Evolutionary conservation across 1,140 invertebrate species (phyloP), one percentile per base, ranked within the genome.

Genomic region (Augochlora pura): DNA sequence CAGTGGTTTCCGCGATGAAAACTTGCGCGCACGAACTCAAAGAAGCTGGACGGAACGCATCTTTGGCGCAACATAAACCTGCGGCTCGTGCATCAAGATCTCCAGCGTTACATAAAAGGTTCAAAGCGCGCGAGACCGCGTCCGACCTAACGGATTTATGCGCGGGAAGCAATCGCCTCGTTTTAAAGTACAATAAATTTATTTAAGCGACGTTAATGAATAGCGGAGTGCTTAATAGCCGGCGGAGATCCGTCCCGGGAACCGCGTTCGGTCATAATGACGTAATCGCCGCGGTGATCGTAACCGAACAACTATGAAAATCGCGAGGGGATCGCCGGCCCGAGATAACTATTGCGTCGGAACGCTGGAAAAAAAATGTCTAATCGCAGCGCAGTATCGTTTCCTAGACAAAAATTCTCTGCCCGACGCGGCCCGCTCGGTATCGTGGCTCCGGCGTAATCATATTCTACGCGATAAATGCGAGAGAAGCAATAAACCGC

Each of bases 131-230:
- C 25, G 59, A 14, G 27, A 32, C 32, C 21, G 23, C 42, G 4
- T n/a, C 46, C 62, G 65, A 52, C 42, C 42, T 65, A 60, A 39
- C 69, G 54, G 71, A 77, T 85, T 77, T 77, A 69, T 52, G 73
- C 69, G 73, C 75, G 78, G 78, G 73, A 84, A 84, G 64, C 65
- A 68, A 64, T 69, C 39, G 65, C n/a, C 82, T 77, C 32, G 82
- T 59, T 66, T 79, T 80, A 67, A 83, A 76, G 77, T 77, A 81
- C 78, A 62, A 85, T 85, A 85, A 85, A 85, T 85, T 85, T 77
- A 81, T 84, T 80, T 73, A 68, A 42, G 59, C 65, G 83, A 84
- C 83, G 52, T 85, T 85, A 84, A 85, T 83, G 79, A 85, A 85
- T 81, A 52, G 78, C 68, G 59, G 57, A 57, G 67, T 46, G 63